Percentiles rank a stretch among this genome's conserved stretches.
Evolutionary conservation across 1,140 invertebrate species (phyloP).

Genomic region (Streblospio benedicti): DNA sequence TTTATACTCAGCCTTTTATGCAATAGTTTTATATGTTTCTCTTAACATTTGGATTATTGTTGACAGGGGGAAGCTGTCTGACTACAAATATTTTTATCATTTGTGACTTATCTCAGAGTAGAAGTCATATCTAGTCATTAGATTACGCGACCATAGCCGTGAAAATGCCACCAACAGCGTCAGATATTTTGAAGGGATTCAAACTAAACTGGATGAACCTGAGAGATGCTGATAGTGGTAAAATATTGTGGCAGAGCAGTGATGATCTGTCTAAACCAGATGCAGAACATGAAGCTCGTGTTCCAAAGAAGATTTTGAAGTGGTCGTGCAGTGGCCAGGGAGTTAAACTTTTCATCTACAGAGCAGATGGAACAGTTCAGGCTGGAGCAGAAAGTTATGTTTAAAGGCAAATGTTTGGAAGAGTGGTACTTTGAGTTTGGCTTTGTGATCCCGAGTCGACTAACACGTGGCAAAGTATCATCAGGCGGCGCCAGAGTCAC

Average conservation of each 20-base stretch:
- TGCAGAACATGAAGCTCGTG: too few species aligned
- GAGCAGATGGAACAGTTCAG: conserved; percentile 94
- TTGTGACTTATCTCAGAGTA: too few species aligned
- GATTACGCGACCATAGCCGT: too few species aligned
- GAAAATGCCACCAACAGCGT: conserved; percentile 30
- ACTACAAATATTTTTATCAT: too few species aligned
- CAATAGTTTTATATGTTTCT: too few species aligned
- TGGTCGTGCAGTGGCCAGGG: conserved; percentile 89
- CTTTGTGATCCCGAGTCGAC: conserved; percentile 96
- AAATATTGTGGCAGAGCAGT: conserved; percentile 93
- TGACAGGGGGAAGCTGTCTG: too few species aligned
- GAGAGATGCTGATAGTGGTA: conserved; percentile 87
- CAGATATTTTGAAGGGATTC: conserved; percentile 63
- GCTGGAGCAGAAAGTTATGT: conserved; percentile 82
- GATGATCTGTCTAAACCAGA: conserved; percentile 98
- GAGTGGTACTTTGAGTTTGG: conserved; percentile 99
- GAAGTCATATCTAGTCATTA: too few species aligned
- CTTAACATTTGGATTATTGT: too few species aligned
- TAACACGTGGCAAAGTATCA: conserved; percentile 97
- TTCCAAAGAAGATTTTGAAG: conserved; percentile 92
- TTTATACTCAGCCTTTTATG: too few species aligned
- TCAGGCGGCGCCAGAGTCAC: conserved; percentile 96
- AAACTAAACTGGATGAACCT: conserved; percentile 96
- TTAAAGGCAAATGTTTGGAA: conserved; percentile 60
- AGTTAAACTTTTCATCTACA: conserved; percentile 96